Conservation (phyloP, 1,140 invertebrate species). For the Lucilia cuprina region DNA sequence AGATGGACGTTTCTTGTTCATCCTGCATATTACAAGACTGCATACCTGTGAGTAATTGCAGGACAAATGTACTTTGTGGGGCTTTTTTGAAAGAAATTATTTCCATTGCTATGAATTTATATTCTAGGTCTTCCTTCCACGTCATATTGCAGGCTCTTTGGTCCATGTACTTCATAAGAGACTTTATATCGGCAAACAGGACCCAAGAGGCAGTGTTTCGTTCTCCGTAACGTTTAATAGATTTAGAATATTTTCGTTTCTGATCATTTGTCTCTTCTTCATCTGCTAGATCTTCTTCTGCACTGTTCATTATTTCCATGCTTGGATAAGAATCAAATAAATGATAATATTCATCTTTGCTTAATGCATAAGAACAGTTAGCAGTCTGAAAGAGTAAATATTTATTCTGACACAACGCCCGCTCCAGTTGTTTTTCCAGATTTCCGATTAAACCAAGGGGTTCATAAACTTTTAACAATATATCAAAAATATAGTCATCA, state of each 20-base stretch:
- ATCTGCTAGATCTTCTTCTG: constrained; percentile 31
- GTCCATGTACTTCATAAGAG: constrained; percentile 50
- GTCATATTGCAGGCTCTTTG: constrained; percentile 41
- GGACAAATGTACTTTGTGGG: constrained; percentile 48
- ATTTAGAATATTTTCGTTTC: constrained; percentile 31
- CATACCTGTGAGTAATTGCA: constrained; percentile 55
- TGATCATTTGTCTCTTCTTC: constrained; percentile 38
- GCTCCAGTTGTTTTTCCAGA: constrained; percentile 47
- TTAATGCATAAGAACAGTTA: constrained; percentile 65
- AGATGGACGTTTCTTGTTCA: constrained; percentile 52
- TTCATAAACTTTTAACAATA: constrained; percentile 67
- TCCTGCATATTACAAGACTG: constrained; percentile 39
- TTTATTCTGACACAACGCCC: constrained; percentile 50
- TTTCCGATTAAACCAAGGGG: constrained; percentile 43
- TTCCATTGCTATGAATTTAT: constrained; percentile 48
- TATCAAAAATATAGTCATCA: constrained; percentile 69
- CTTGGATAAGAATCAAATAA: constrained; percentile 68
- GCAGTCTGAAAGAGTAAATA: constrained; percentile 67
- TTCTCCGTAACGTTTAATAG: constrained; percentile 48
- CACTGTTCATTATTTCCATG: constrained; percentile 47
- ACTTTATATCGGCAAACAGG: constrained; percentile 51
- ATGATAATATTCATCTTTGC: constrained; percentile 66
- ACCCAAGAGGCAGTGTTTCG: constrained; percentile 59
- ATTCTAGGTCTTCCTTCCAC: constrained; percentile 50
- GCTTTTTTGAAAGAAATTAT: constrained; percentile 54